Percentiles rank a stretch among this genome's conserved stretches.
phyloP scores from a whole-genome alignment of 1,140 invertebrate species.

The Megalonaias nervosa region DNA sequence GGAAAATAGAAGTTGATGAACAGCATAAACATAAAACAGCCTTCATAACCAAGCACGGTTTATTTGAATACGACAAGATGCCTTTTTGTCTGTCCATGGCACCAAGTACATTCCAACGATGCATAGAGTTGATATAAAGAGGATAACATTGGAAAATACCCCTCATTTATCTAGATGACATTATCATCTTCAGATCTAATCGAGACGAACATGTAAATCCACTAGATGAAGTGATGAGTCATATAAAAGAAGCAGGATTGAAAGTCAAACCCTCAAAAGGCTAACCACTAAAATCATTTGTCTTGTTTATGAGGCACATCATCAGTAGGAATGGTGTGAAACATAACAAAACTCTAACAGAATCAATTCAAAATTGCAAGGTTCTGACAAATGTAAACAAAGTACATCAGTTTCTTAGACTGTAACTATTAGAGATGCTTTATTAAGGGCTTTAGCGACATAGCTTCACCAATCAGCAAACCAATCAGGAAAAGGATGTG shows the following conservation, averaged over 20 bases:
- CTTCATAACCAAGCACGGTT: constrained; percentile 13
- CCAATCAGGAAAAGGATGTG: too few relatives aligned
- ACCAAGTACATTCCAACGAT: constrained; percentile 13
- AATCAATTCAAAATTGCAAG: too few relatives aligned
- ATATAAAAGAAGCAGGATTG: too few relatives aligned
- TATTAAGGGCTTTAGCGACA: too few relatives aligned
- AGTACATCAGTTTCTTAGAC: too few relatives aligned
- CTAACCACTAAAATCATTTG: too few relatives aligned
- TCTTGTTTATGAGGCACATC: too few relatives aligned
- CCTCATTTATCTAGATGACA: constrained; percentile 11
- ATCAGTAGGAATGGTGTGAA: too few relatives aligned
- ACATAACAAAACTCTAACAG: too few relatives aligned
- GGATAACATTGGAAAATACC: constrained; percentile 7
- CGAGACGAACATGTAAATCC: constrained; percentile 6
- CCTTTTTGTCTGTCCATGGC: constrained; percentile 10
- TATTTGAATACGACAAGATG: constrained; percentile 13
- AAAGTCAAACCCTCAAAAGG: too few relatives aligned
- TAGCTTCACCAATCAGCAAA: too few relatives aligned
- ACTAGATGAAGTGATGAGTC: constrained; percentile 11
- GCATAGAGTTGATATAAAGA: constrained; percentile 3
- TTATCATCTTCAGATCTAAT: not conserved
- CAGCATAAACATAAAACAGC: constrained; percentile 16
- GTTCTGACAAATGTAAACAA: too few relatives aligned
- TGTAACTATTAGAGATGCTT: constrained; percentile 68
- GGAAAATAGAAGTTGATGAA: constrained; percentile 1